These are phyloP conservation scores for Brachyistius frenatus DNA, from an alignment of 2,113 vertebrate genomes.

Conservation along the genomic window DNA sequence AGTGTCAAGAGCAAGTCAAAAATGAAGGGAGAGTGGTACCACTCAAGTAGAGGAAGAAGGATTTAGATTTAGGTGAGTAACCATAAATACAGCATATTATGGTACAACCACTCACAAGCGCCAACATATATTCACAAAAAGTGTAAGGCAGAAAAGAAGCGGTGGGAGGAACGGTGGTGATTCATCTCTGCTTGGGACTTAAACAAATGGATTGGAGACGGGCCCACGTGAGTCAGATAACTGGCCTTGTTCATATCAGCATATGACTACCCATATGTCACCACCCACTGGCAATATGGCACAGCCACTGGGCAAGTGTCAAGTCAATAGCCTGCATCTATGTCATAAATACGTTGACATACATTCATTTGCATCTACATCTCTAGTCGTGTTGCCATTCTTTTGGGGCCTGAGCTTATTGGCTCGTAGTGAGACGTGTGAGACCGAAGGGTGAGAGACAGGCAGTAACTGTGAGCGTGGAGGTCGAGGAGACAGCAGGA, in stretches of 20 bases:
- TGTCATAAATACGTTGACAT: neutral
- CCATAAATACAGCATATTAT: neutral
- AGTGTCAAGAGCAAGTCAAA: too few relatives aligned
- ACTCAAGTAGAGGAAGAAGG: neutral
- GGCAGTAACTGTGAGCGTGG: too few relatives aligned
- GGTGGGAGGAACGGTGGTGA: neutral
- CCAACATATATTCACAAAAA: neutral
- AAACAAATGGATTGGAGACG: neutral
- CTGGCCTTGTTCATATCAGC: neutral
- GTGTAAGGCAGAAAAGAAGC: neutral
- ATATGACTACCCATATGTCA: slow-evolving; percentile 13
- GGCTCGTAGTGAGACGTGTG: slow-evolving; percentile 1
- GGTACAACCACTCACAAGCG: neutral
- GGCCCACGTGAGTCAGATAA: neutral
- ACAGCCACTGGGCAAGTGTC: neutral
- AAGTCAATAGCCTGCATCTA: neutral
- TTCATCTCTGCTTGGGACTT: neutral
- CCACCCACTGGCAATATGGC: slow-evolving; percentile 5
- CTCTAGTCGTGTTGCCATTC: neutral
- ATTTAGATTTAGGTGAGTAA: neutral
- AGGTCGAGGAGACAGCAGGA: neutral
- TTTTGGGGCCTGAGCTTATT: neutral
- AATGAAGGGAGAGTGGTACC: too few relatives aligned
- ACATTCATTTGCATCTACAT: neutral
- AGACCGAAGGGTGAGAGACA: too few relatives aligned